These are phyloP conservation scores for Odobenus rosmarus DNA, from an alignment of 2,113 vertebrate genomes.

Conservation along the genomic window DNA sequence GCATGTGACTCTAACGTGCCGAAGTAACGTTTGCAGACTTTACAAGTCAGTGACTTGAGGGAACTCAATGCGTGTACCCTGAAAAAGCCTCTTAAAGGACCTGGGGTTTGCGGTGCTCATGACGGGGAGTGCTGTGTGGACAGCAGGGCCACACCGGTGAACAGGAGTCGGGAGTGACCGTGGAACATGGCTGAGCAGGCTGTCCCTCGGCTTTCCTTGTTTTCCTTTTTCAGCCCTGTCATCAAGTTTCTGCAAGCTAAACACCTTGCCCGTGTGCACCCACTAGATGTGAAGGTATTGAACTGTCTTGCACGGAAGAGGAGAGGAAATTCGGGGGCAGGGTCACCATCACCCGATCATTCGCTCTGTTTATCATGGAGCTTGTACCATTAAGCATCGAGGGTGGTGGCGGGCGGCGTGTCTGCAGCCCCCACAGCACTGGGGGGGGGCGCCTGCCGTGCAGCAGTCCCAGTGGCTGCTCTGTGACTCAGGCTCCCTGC, in stretches of 20 bases:
- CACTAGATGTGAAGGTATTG: not conserved
- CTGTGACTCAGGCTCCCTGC: not conserved
- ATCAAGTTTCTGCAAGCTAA: not conserved
- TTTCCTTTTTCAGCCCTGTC: not conserved
- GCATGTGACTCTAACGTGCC: not conserved
- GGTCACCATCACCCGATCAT: accelerated
- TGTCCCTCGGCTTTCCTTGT: accelerated
- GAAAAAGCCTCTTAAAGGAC: not conserved
- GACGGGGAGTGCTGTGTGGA: accelerated
- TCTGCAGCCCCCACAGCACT: not conserved
- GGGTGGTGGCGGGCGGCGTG: accelerated
- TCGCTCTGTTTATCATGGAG: accelerated
- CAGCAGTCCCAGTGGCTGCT: not conserved
- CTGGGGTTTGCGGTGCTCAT: accelerated
- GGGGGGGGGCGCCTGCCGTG: no score
- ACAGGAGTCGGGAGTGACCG: not conserved
- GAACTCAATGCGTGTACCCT: not conserved
- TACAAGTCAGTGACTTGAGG: not conserved
- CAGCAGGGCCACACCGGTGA: accelerated
- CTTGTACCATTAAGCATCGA: accelerated
- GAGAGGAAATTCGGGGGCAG: not conserved
- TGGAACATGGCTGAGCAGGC: accelerated
- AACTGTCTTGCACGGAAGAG: not conserved
- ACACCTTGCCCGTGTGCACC: accelerated
- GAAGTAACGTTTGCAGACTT: not conserved